A percentile compares a stretch with the other conserved stretches of the same genome.
phyloP scores from a whole-genome alignment of 2,888 invertebrate genomes.

The Globia sparganii region DNA sequence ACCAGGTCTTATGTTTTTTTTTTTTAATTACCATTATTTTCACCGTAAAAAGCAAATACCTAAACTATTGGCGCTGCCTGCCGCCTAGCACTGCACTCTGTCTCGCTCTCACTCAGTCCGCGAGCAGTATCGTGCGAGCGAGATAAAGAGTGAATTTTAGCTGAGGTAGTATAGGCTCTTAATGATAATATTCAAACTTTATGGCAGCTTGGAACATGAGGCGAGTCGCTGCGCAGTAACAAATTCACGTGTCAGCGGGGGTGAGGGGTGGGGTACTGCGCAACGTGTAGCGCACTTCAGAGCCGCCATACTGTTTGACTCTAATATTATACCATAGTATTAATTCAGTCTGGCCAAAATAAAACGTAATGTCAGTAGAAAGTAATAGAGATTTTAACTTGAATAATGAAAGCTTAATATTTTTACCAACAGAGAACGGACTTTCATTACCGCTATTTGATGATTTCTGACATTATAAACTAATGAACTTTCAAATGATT shows the following conservation, averaged over 20 bases:
- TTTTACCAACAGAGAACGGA: background rate
- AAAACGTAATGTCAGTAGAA: background rate
- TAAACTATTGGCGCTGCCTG: too few species aligned
- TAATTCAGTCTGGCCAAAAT: background rate
- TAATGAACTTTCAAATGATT: background rate
- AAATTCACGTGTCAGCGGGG: background rate
- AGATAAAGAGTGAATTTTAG: too few species aligned
- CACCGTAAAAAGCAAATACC: too few species aligned
- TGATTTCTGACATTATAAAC: slow-evolving; percentile 5
- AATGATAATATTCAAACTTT: background rate
- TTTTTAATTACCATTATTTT: too few species aligned
- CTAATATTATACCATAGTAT: background rate
- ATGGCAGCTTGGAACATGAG: background rate
- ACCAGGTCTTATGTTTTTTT: too few species aligned
- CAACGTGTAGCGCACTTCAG: background rate
- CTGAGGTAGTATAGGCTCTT: too few species aligned
- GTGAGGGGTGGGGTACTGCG: background rate
- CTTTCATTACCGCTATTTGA: slow-evolving; percentile 13
- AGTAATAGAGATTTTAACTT: background rate
- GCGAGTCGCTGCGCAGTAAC: background rate
- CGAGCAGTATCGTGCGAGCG: too few species aligned
- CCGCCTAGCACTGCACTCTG: too few species aligned
- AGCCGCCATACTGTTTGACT: background rate
- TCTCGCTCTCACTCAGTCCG: too few species aligned
- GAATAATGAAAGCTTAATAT: slow-evolving; percentile 5